These are phyloP conservation scores for Geodia barretti DNA, from an alignment of 37 sponge, comb jelly and placozoan genomes.

Conservation along the genomic window DNA sequence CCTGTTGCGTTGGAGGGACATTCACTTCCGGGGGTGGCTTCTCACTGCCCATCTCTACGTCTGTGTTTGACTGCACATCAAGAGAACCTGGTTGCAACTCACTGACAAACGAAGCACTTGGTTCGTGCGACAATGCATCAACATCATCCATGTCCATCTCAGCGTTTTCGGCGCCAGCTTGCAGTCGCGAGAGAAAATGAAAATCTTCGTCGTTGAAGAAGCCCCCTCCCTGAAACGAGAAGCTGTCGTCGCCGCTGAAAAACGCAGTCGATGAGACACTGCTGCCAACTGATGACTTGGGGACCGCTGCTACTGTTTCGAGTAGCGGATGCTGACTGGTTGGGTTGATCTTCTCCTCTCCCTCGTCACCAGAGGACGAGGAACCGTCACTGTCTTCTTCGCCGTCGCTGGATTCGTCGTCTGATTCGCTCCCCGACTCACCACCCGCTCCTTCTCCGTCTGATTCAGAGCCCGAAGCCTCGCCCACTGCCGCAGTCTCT, in stretches of 20 bases:
- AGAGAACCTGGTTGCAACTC: too few species aligned
- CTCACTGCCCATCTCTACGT: not conserved
- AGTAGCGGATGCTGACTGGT: not conserved
- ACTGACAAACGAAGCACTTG: not conserved
- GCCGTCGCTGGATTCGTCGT: constrained; percentile 31
- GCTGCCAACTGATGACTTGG: not conserved
- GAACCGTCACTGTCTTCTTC: not conserved
- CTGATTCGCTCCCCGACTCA: constrained; percentile 36
- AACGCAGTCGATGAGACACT: not conserved
- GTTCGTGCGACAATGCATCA: not conserved
- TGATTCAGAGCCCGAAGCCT: constrained; percentile 35
- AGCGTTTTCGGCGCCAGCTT: not conserved
- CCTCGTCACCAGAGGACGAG: not conserved
- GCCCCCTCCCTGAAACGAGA: not conserved
- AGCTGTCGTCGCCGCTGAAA: not conserved
- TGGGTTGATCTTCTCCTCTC: not conserved
- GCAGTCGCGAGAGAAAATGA: not conserved
- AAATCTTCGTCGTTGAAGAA: not conserved
- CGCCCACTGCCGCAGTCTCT: not conserved
- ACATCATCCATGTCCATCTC: not conserved
- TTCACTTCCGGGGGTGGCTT: not conserved
- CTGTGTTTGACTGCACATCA: too few species aligned
- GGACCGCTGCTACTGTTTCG: not conserved
- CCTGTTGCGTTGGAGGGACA: not conserved
- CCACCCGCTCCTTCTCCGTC: too few species aligned